phyloP scores from a whole-genome alignment of 2,113 vertebrate species.

The Tautogolabrus adspersus region DNA sequence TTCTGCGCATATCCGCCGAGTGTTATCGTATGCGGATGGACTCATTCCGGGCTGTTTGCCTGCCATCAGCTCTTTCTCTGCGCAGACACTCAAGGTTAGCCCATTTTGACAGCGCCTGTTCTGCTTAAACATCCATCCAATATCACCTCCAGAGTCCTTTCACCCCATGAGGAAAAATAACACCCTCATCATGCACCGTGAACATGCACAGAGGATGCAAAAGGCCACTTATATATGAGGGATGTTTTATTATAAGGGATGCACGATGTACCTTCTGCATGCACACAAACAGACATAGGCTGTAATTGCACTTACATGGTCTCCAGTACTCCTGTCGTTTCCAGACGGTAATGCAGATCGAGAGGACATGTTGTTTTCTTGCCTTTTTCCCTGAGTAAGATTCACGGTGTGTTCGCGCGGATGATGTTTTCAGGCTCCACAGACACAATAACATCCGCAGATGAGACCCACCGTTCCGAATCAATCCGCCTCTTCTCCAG shows the following conservation, averaged over 20 bases:
- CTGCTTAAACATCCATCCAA: constrained; percentile 42
- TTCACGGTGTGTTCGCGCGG: constrained; percentile 59
- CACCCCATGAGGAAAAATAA: constrained; percentile 28
- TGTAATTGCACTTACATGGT: constrained; percentile 83
- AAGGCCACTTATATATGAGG: constrained; percentile 29
- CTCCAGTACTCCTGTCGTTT: constrained; percentile 84
- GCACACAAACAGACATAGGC: constrained; percentile 55
- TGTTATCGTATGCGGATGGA: constrained; percentile 74
- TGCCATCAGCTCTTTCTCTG: constrained; percentile 61
- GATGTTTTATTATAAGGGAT: background rate
- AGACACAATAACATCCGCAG: constrained; percentile 72
- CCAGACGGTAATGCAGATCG: constrained; percentile 85
- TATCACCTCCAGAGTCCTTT: constrained; percentile 26
- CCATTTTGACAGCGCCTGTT: constrained; percentile 58
- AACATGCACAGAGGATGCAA: constrained; percentile 31
- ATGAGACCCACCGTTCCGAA: constrained; percentile 67
- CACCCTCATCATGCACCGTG: constrained; percentile 28
- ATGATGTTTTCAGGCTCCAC: constrained; percentile 66
- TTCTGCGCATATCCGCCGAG: constrained; percentile 76
- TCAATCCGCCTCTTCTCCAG: constrained; percentile 76
- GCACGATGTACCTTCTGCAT: constrained; percentile 44
- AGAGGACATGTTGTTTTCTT: constrained; percentile 82
- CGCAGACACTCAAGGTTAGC: constrained; percentile 79
- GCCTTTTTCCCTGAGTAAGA: constrained; percentile 80
- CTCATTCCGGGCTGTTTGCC: constrained; percentile 57